Evolutionary conservation across 2,797 vertebrate species (phyloP), one percentile per base, ranked within the genome.

Genomic region (Chelon labrosus): DNA sequence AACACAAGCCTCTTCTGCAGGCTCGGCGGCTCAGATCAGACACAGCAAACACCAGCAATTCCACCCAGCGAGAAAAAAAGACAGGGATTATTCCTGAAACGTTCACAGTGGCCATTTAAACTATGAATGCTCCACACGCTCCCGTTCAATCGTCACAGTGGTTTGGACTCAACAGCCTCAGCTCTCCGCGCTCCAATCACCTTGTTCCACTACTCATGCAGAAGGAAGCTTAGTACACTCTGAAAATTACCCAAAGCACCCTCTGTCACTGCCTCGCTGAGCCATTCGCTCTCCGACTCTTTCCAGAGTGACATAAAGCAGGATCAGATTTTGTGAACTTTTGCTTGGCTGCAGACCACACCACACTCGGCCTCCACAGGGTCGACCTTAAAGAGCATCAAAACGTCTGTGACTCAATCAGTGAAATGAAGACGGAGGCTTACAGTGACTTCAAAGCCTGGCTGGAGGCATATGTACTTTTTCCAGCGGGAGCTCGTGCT

Each of bases 111-210:
- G 49, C 51, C 17, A 44, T 67, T 58, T 51, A 17, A 44, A 37
- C 53, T 13, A 44, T 66, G 7, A 35, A 35, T 6, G 7, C 31
- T 35, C 31, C 31, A 35, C 31, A 35, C 31, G 31, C 31, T 27
- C 25, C 56, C 52, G 59, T 87, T 77, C 58, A 79, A 80, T 82
- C 84, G 77, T 74, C 69, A 49, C 68, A 74, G 68, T 3, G 50
- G 72, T 68, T 11, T 16, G 81, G 79, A 72, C 68, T 59, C 37
- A 12, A 70, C 12, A 5, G 80, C 64, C 61, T 17, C 79, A 82
- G 51, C 65, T 77, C 67, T 63, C 47, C 62, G n/a, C 47, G n/a
- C 66, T 78, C 67, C 84, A 69, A 87, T 84, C 85, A 68, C 66
- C 55, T 77, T 64, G 38, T 77, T 76, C 72, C 72, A 66, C 69